Conservation (phyloP, 2,113 vertebrate genomes). For the Dinomys branickii region DNA sequence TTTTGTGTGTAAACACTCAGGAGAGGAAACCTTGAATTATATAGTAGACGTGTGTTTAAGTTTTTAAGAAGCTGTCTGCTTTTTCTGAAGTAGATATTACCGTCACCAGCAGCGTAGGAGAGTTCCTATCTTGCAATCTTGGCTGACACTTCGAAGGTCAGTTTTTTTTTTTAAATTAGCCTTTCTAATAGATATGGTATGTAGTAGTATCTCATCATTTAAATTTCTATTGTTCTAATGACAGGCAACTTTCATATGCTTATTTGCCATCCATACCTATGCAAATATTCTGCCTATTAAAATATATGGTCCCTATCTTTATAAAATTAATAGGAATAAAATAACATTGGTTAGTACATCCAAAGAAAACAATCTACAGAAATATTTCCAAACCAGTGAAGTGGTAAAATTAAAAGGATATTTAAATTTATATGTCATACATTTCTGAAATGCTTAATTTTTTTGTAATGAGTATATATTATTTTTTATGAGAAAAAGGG, state of each 20-base stretch:
- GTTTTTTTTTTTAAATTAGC: background rate
- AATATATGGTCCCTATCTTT: background rate
- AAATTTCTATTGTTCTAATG: background rate
- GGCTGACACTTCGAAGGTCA: background rate
- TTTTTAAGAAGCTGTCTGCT: background rate
- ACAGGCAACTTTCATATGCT: background rate
- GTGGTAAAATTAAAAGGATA: background rate
- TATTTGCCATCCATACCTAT: background rate
- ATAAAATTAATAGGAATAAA: background rate
- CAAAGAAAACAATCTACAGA: background rate
- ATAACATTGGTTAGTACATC: background rate
- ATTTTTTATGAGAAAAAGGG: background rate
- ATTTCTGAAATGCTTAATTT: conserved; percentile 10
- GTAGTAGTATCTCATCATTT: background rate
- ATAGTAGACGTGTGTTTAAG: background rate
- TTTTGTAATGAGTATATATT: background rate
- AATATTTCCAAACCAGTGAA: background rate
- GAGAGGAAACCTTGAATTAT: background rate
- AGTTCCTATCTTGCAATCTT: background rate
- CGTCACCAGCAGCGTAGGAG: background rate
- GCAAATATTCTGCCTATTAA: background rate
- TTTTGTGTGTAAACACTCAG: background rate
- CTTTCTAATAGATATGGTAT: background rate
- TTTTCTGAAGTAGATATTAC: background rate
- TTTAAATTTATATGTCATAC: background rate